Conservation (phyloP, 2,113 vertebrate genomes). For the Steatornis caripensis region DNA sequence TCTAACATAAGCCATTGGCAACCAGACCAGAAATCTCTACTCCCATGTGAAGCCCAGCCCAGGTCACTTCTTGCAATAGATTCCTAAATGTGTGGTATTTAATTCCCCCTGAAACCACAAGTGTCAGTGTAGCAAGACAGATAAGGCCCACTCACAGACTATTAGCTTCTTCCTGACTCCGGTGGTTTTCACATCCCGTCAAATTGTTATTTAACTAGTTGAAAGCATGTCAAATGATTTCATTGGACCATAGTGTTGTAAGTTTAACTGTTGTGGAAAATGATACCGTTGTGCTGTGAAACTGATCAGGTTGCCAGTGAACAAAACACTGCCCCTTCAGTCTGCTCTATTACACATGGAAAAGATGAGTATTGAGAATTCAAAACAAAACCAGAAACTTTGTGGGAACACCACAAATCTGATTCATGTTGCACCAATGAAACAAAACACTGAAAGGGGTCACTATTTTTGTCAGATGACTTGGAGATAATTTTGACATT, state of each 20-base stretch:
- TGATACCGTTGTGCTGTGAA: neutral
- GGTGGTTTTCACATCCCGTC: constrained; percentile 4
- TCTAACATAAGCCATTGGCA: neutral
- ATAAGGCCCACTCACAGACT: neutral
- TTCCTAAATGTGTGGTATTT: neutral
- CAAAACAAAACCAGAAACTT: neutral
- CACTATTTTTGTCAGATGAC: neutral
- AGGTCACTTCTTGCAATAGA: neutral
- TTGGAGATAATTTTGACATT: neutral
- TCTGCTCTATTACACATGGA: neutral
- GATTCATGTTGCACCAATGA: neutral
- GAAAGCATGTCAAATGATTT: neutral
- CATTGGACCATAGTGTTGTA: neutral
- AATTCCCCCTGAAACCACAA: neutral
- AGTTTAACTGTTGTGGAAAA: neutral
- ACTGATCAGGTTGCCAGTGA: neutral
- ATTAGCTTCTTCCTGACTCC: neutral
- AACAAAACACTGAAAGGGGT: neutral
- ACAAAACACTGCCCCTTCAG: neutral
- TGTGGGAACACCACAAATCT: neutral
- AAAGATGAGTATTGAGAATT: neutral
- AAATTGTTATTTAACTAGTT: neutral
- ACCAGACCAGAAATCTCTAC: neutral
- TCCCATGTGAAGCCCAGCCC: neutral
- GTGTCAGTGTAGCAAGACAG: neutral